Conservation (phyloP, 2,113 vertebrate species). For the Nibea albiflora region DNA sequence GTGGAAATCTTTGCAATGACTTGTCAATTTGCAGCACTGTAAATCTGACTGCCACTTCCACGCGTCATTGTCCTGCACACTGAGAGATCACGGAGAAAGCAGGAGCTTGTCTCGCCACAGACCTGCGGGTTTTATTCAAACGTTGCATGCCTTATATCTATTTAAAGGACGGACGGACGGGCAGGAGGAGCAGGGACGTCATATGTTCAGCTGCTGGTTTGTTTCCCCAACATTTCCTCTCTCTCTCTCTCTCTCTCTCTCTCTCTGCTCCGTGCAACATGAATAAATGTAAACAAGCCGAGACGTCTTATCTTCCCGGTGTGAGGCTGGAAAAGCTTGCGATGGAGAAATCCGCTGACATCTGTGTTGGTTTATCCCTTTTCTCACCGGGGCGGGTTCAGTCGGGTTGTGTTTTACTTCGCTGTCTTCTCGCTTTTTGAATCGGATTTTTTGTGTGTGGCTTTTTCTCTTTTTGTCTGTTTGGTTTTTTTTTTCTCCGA, state of each 20-base stretch:
- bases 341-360: conserved; percentile 76
- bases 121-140: conserved; percentile 62
- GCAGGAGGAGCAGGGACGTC: conserved; percentile 56
- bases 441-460: neutral
- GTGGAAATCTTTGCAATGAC: conserved; percentile 34
- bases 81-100: conserved; percentile 11
- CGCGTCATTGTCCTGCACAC: conserved; percentile 70
- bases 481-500: neutral
- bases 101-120: conserved; percentile 17
- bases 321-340: conserved; percentile 55
- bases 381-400: conserved; percentile 68
- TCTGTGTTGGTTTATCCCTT: conserved; percentile 74
- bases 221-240: conserved; percentile 27
- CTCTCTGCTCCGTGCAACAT: conserved; percentile 3
- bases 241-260: neutral
- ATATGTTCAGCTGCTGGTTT: conserved; percentile 40
- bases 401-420: conserved; percentile 56
- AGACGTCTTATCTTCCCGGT: conserved; percentile 58
- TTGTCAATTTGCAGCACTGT: conserved; percentile 51
- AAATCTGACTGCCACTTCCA: conserved; percentile 53
- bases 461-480: neutral
- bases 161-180: conserved; percentile 69
- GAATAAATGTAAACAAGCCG: conserved; percentile 25
- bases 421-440: conserved; percentile 45
- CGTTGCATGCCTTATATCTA: conserved; percentile 61